Evolutionary conservation across 92 coral and sea anemone genomes (phyloP).

Genomic region (Metridium senile): DNA sequence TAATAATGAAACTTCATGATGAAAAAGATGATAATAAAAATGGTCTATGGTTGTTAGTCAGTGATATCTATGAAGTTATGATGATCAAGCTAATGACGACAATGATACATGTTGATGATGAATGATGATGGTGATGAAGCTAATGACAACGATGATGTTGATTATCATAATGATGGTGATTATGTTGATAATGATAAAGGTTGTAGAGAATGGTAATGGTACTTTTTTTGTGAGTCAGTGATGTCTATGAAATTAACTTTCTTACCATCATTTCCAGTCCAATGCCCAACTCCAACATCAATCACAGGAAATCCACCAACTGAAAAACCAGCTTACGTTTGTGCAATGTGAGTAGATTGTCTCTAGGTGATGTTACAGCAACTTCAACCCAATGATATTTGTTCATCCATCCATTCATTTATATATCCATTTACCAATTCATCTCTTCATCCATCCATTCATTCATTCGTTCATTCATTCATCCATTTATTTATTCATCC

Average conservation of each 20-base stretch:
- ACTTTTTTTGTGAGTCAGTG: no score
- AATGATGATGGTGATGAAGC: no score
- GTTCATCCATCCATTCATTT: background rate
- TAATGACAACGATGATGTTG: no score
- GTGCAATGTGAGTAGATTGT: slow-evolving; percentile 63
- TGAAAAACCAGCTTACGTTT: slow-evolving; percentile 69
- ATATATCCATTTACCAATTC: background rate
- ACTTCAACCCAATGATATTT: background rate
- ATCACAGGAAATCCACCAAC: slow-evolving; percentile 82
- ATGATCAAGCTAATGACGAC: no score
- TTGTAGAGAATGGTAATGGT: no score
- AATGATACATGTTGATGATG: no score
- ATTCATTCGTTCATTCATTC: background rate
- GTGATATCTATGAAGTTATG: no score
- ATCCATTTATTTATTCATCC: background rate
- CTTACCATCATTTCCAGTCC: slow-evolving; percentile 64
- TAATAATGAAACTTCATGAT: background rate
- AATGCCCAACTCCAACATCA: slow-evolving; percentile 82
- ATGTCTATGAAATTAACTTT: no score
- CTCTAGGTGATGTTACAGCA: background rate
- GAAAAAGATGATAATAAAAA: background rate
- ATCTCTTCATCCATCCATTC: background rate
- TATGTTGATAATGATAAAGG: no score
- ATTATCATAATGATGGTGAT: no score
- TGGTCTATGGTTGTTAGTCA: background rate